Base-by-base conservation (phyloP, 2,888 invertebrate genomes). In the Sarcophaga carnaria region DNA sequence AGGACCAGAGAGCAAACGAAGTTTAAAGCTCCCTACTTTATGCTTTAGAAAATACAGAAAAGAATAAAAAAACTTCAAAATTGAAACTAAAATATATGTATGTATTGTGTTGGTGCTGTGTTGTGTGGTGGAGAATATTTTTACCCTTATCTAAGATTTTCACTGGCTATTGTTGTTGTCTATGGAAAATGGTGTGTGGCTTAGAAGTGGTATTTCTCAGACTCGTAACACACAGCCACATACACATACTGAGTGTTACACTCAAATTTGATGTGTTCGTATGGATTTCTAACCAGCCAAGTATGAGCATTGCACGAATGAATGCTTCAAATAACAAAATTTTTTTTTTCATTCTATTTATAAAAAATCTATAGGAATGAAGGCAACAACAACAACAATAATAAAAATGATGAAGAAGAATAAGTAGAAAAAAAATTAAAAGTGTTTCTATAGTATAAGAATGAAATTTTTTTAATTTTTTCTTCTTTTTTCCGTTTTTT, bases 131-230 rank as follows among this genome's bases (percentile, higher is more conserved):
- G 63, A 63, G 72, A 83, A 37, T 70, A 75, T 78, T 81, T 37
- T 75, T 83, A 86, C 80, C 84, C 84, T 79, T 62, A 82, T 66
- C 66, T 76, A 81, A 79, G 87, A 79, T 81, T 87, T 87, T 37
- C 2, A 4, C 37, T 84, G 87, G 82, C 87, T 87, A 84, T 49
- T 49, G 5, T 12, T 54, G 54, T 12, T 17, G 84, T 37, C 81
- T 10, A 87, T 84, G 84, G 84, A 84, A 87, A 84, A 87, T 87
- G 87, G 87, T 87, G 87, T 87, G 88, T 78, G 88, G 88, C 85
- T 83, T 85, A 86, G 85, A 88, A 86, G 77, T 85, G 84, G 67
- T 77, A 54, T 54, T 14, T 54, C 54, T 54, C 54, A 86, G 12
- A 54, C 14, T 8, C 8, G 37, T 37, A 70, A 54, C 12, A 67